phyloP scores from a whole-genome alignment of 2,113 vertebrate species.

The Porphyrio hochstetteri region DNA sequence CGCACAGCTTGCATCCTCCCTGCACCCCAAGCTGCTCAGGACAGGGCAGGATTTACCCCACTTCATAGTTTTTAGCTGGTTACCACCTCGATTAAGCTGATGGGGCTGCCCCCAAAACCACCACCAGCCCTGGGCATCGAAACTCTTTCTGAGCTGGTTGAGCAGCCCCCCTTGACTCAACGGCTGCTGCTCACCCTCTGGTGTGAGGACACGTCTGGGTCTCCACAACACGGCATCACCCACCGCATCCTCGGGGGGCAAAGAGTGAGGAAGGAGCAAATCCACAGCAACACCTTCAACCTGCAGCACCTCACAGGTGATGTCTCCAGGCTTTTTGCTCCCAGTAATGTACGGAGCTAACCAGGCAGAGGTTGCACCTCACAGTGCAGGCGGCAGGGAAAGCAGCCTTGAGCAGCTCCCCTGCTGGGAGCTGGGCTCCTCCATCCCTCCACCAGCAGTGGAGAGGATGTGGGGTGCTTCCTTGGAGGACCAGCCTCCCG shows the following conservation, averaged over 20 bases:
- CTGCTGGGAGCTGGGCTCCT: not conserved
- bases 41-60: not conserved
- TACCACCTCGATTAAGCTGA: not conserved
- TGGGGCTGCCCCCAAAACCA: not conserved
- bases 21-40: not conserved
- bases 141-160: not conserved
- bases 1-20: not conserved
- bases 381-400: not conserved
- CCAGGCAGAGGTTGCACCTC: not conserved
- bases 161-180: not conserved
- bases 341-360: not conserved
- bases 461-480: not conserved
- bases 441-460: too few species aligned
- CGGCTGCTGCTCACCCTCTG: not conserved
- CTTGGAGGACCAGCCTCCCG: not conserved
- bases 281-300: not conserved
- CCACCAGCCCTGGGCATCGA: not conserved
- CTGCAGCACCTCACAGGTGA: not conserved
- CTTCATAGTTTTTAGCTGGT: not conserved
- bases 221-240: not conserved
- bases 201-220: not conserved
- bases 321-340: not conserved
- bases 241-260: not conserved
- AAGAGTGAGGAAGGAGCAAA: not conserved
- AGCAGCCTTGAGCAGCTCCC: not conserved